Percentiles rank a stretch among this genome's conserved stretches.
Conservation (phyloP, 1,140 invertebrate genomes). For the Bemisia tabaci region DNA sequence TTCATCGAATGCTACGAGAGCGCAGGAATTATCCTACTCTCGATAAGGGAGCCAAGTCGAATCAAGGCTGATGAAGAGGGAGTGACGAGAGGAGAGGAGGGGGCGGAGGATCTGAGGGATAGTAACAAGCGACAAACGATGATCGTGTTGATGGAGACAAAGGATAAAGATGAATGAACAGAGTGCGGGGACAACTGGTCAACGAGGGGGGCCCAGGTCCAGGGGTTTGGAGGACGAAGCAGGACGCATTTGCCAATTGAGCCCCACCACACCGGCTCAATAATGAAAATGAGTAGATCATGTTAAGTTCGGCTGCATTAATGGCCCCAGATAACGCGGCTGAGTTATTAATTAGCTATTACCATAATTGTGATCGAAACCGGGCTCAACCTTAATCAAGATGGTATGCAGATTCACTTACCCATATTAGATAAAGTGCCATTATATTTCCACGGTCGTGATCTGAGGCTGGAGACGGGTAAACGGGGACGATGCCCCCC, state of each 20-base stretch:
- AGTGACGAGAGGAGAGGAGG: not conserved
- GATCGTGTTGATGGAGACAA: not conserved
- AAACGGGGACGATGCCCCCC: too few relatives aligned
- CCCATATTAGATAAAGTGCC: not conserved
- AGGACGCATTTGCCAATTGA: too few relatives aligned
- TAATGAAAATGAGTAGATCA: not conserved
- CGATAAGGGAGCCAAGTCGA: not conserved
- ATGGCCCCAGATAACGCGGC: not conserved
- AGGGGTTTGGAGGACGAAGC: too few relatives aligned
- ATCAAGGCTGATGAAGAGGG: not conserved
- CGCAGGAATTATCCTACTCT: not conserved
- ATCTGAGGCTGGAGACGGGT: not conserved
- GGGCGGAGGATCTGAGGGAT: not conserved
- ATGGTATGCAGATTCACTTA: not conserved
- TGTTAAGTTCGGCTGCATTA: not conserved
- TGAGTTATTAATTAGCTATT: not conserved
- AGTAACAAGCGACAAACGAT: not conserved
- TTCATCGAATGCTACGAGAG: too few relatives aligned
- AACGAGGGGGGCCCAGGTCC: too few relatives aligned
- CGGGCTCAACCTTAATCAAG: not conserved
- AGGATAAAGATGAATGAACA: not conserved
- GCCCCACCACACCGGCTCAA: not conserved
- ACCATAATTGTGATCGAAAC: not conserved
- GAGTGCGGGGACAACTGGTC: not conserved
- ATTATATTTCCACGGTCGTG: not conserved